Conservation (phyloP, 2,113 vertebrate genomes). For the Neolamprologus sp. region DNA sequence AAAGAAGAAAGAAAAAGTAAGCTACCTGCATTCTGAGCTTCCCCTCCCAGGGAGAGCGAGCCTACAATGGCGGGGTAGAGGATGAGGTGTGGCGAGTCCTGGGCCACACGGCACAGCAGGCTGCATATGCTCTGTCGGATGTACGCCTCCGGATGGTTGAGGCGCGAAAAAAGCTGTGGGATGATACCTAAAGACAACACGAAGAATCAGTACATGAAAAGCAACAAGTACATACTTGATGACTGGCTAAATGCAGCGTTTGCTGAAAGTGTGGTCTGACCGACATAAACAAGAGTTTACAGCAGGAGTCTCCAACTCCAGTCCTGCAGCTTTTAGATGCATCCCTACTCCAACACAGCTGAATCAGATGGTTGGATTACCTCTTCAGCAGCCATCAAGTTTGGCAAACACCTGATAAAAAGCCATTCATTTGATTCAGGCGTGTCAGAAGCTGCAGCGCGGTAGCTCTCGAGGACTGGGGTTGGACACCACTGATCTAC, state of each 20-base stretch:
- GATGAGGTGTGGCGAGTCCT: constrained; percentile 95
- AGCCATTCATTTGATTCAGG: background rate
- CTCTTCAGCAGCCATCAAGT: background rate
- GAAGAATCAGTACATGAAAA: background rate
- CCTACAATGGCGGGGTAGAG: constrained; percentile 96
- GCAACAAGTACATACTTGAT: no score
- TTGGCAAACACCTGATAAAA: background rate
- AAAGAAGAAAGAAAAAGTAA: accelerated
- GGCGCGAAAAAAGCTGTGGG: constrained; percentile 94
- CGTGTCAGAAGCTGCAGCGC: background rate
- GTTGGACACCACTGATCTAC: accelerated
- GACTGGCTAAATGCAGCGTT: background rate
- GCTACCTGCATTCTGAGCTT: constrained; percentile 88
- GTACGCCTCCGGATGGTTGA: constrained; percentile 96
- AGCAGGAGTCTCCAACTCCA: background rate
- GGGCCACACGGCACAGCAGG: constrained; percentile 90
- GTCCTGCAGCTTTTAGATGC: background rate
- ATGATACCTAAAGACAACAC: constrained; percentile 81
- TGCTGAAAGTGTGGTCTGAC: background rate
- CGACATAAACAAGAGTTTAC: background rate
- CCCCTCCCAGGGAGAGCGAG: constrained; percentile 90
- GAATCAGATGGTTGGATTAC: background rate
- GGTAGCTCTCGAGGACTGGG: background rate
- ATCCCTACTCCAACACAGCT: background rate
- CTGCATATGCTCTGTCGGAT: constrained; percentile 97